Evolutionary conservation across 1,140 invertebrate genomes (phyloP), one percentile per base, ranked within the genome.

Genomic region (Pectinophora gossypiella): DNA sequence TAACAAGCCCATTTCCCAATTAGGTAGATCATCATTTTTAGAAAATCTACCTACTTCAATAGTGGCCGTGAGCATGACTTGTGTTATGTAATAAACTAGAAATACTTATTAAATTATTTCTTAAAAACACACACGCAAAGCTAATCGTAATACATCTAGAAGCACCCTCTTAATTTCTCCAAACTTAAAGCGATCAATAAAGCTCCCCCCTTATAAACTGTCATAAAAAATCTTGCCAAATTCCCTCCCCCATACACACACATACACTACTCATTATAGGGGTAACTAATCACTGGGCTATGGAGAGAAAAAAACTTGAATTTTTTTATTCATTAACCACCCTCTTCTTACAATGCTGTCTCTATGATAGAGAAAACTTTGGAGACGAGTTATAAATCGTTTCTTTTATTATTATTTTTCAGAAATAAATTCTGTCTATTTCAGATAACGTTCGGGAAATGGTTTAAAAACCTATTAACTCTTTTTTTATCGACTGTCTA

Each of bases 321-420:
- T 79, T 86, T 86, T 85, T 86, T 86, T 84, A 84, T 84, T 86
- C 83, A 86, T 86, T 86, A 86, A 84, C 76, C 83, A 81, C 80
- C 83, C 83, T 80, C 76, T 75, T 67, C 76, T 82, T 81, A 75
- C 62, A 57, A 68, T 59, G 61, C 66, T 68, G 68, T 73, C 68
- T 66, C 62, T 65, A 3, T 54, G 54, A 68, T 63, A 69, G 51
- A 59, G 51, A 59, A 65, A 70, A 6, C 44, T 48, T 15, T 72
- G 45, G 75, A 80, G 68, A 20, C 12, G 47, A 46, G 54, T 57
- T 56, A 47, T 32, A 10, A 19, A 19, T 38, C 43, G 9, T 54
- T 40, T 43, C 54, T n/a, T 56, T 54, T 27, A n/a, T n/a, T n/a
- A n/a, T n/a, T n/a, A n/a, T n/a, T n/a, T n/a, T n/a, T n/a, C n/a